A percentile compares a stretch with the other conserved stretches of the same genome.
phyloP scores from a whole-genome alignment of 2,888 invertebrate genomes.

The Tortrix viridana region DNA sequence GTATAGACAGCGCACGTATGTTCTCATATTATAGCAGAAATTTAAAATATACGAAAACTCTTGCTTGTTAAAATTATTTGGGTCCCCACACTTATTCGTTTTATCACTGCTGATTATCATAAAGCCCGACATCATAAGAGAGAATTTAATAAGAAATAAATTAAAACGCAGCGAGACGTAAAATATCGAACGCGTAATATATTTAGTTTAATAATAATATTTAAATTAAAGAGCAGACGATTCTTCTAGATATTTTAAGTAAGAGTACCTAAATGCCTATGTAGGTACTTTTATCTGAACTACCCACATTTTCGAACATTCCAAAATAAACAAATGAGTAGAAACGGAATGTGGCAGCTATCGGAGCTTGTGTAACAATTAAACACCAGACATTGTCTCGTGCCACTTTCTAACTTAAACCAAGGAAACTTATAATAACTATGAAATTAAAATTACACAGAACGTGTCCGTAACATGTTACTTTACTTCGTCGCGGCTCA shows the following conservation, averaged over 20 bases:
- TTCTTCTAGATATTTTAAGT: no score
- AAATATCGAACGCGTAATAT: constrained; percentile 4
- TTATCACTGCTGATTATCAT: background rate
- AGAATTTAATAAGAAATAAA: constrained; percentile 24
- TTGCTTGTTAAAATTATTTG: background rate
- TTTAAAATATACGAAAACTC: background rate
- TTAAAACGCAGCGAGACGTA: constrained; percentile 21
- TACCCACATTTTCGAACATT: background rate
- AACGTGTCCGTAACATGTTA: constrained; percentile 53
- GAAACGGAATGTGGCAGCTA: constrained; percentile 52
- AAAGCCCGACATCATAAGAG: constrained; percentile 7
- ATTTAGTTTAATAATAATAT: constrained; percentile 11
- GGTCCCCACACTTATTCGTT: background rate
- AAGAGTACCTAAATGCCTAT: no score
- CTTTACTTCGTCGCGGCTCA: constrained; percentile 48
- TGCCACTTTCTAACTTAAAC: constrained; percentile 71
- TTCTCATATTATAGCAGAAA: background rate
- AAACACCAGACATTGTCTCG: constrained; percentile 61
- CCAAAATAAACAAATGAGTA: constrained; percentile 23
- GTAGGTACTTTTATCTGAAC: background rate
- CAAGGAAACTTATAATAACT: constrained; percentile 54
- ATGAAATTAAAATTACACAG: constrained; percentile 68
- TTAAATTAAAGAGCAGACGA: background rate
- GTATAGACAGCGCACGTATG: no score
- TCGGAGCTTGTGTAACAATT: constrained; percentile 68